These are phyloP conservation scores for Sarcophaga subvicina DNA, from an alignment of 2,888 invertebrate species.

Conservation along the genomic window DNA sequence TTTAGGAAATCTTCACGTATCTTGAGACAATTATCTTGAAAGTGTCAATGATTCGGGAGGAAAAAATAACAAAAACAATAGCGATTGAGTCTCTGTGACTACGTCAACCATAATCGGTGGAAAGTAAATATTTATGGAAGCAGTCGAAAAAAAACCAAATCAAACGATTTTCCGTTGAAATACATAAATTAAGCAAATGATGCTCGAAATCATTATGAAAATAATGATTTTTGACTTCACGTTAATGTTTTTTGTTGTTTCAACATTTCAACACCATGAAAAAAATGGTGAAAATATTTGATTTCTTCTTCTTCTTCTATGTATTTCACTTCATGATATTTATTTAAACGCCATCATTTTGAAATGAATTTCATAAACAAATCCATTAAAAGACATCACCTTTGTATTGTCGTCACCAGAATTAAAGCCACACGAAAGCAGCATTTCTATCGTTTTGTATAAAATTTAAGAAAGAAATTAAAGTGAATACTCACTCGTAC, in stretches of 20 bases:
- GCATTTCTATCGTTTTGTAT: too few species aligned
- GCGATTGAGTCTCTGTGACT: not conserved
- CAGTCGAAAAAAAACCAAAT: constrained; percentile 28
- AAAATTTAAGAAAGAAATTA: too few species aligned
- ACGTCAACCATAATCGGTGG: constrained; percentile 20
- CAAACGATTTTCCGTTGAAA: constrained; percentile 53
- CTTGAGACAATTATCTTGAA: constrained; percentile 53
- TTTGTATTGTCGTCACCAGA: too few species aligned
- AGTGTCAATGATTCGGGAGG: constrained; percentile 59
- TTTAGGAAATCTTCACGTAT: constrained; percentile 11
- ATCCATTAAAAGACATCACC: too few species aligned
- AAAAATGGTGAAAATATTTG: constrained; percentile 31
- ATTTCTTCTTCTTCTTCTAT: not conserved
- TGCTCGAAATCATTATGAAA: constrained; percentile 51
- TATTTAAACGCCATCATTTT: constrained; percentile 55
- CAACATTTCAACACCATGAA: constrained; percentile 60
- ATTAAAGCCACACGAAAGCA: too few species aligned
- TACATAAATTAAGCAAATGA: not conserved
- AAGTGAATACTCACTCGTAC: too few species aligned
- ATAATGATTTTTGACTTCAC: constrained; percentile 35
- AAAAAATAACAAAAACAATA: constrained; percentile 14
- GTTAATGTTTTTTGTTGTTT: constrained; percentile 22
- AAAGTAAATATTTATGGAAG: constrained; percentile 52
- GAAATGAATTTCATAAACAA: too few species aligned
- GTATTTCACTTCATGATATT: not conserved